Conservation (phyloP, 2,797 vertebrate genomes). For the Perodicticus potto region DNA sequence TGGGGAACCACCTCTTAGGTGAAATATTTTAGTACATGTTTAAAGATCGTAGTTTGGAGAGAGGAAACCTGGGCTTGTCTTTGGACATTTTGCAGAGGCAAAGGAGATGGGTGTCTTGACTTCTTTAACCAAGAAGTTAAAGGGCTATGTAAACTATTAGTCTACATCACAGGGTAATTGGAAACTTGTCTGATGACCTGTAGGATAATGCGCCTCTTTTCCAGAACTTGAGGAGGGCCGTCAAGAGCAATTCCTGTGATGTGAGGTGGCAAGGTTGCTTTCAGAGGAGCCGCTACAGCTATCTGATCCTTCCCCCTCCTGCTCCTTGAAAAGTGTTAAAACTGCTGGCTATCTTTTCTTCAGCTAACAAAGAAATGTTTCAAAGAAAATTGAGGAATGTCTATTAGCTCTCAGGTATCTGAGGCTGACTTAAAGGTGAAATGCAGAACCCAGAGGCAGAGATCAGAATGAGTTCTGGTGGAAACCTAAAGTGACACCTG, state of each 20-base stretch:
- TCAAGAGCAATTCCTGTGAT: background rate
- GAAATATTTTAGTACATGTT: background rate
- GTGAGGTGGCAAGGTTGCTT: background rate
- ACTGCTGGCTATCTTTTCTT: background rate
- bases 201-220: background rate
- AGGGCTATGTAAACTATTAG: background rate
- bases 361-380: background rate
- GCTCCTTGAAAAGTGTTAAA: background rate
- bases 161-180: background rate
- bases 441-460: background rate
- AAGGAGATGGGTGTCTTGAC: background rate
- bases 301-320: background rate
- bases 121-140: slow-evolving; percentile 34
- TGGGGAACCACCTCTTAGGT: background rate
- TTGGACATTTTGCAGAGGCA: background rate
- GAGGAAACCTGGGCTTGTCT: background rate
- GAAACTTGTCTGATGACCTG: background rate
- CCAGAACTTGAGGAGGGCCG: background rate
- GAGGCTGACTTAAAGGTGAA: background rate
- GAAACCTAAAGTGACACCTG: background rate
- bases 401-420: background rate
- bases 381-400: slow-evolving; percentile 17
- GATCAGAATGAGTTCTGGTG: background rate
- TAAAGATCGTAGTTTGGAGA: background rate
- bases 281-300: background rate